Conservation (phyloP, 1,140 invertebrate genomes). For the Orchestia grillus region DNA sequence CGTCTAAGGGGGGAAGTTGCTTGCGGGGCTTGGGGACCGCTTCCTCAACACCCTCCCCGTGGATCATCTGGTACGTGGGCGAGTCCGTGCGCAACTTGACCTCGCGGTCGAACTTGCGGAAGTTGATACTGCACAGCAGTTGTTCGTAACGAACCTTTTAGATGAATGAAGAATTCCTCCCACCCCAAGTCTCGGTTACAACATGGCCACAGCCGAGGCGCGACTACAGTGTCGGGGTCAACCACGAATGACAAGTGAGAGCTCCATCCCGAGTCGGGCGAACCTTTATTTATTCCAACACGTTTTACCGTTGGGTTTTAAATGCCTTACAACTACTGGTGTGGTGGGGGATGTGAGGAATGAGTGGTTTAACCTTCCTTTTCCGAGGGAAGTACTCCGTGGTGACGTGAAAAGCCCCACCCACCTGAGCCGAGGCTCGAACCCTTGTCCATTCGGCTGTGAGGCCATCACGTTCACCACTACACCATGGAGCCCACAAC, state of each 20-base stretch:
- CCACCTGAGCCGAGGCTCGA: too few relatives aligned
- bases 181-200: neutral
- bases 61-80: slow-evolving; percentile 67
- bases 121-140: slow-evolving; percentile 70
- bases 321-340: too few relatives aligned
- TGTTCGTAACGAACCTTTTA: neutral
- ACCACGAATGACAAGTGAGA: neutral
- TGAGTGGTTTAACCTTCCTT: too few relatives aligned
- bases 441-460: too few relatives aligned
- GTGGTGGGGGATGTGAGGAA: too few relatives aligned
- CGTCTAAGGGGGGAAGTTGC: slow-evolving; percentile 55
- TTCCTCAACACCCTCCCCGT: slow-evolving; percentile 63
- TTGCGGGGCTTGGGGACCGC: slow-evolving; percentile 58
- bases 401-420: too few relatives aligned
- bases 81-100: slow-evolving; percentile 64
- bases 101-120: slow-evolving; percentile 70
- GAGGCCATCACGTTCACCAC: too few relatives aligned
- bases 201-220: neutral
- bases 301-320: too few relatives aligned
- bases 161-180: neutral
- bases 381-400: too few relatives aligned
- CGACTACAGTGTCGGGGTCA: neutral
- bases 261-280: neutral
- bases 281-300: too few relatives aligned
- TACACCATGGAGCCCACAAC: too few relatives aligned